Evolutionary conservation across 2,113 vertebrate genomes (phyloP), one percentile per base, ranked within the genome.

Genomic region (Microcebus ravelobensis): DNA sequence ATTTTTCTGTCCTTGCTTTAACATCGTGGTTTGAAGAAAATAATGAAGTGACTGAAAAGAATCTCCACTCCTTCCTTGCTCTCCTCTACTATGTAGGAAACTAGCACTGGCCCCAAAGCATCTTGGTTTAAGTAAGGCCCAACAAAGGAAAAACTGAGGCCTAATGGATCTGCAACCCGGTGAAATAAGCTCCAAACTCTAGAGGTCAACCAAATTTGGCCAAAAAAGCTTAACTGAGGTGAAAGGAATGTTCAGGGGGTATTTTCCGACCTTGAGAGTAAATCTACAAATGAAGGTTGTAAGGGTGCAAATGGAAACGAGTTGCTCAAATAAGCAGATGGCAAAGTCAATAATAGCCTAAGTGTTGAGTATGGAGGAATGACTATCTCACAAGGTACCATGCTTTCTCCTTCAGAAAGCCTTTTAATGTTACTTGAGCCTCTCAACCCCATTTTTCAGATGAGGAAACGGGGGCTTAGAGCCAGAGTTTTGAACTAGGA

Each of bases 321-420:
- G 23, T 15, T 68, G 50, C 76, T 63, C 10, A 55, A 67, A 50
- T 45, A 65, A 94, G 65, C 73, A n/a, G 42, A 52, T 36, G 1
- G 2, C 34, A 57, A 89, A 80, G 20, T 52, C 48, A 52, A 45
- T 71, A 79, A 68, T 3, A 74, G 34, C 31, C 39, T 29, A 76
- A 48, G 15, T 9, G 11, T 29, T 29, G 59, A n/a, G 71, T 79
- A 15, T 39, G 91, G 20, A 95, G 45, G 48, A 85, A 57, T n/a
- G 68, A 14, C 9, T 15, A 14, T 45, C 67, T 87, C 79, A 39
- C 70, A 71, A 74, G 21, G 71, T 65, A 59, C 34, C 91, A 48
- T 5, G 65, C 57, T 67, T 93, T 96, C 48, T 87, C 67, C 85
- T 92, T 95, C 36, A 52, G 74, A 80, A 84, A 81, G 45, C 21